Evolutionary conservation across 2,113 vertebrate species (phyloP), one percentile per base, ranked within the genome.

Genomic region (Cebus imitator): DNA sequence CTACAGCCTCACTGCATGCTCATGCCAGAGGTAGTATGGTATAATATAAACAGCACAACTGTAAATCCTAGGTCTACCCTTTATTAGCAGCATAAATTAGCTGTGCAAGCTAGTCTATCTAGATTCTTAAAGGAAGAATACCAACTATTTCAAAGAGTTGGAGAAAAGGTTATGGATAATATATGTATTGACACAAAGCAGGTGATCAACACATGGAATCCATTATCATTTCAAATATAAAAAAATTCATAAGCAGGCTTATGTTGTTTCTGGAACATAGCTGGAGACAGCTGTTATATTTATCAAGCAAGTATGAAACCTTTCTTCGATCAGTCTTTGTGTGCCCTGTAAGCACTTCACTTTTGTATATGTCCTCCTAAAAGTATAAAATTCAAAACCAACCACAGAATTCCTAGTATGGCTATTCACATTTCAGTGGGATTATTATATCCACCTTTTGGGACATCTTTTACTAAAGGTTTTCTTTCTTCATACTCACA

Each of bases 81-180:
- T 90, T 76, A 94, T 96, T 82, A 87, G 73, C 32, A 35, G 30
- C 66, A 81, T 81, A 86, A 80, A 75, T 75, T 73, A 87, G 55
- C 55, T 75, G 25, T 75, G 37, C 48, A n/a, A 90, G 85, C 37
- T 86, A 90, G 72, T 86, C 64, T 92, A 96, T 48, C 58, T 5
- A 16, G 23, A 43, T 93, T 93, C 86, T 72, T 45, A 55, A 64
- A 10, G 52, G 66, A 91, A 70, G 45, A 64, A 52, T 30, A 66
- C 23, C 37, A 90, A 37, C 45, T 85, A 73, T 81, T 66, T 90
- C 73, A 75, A 94, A 81, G 64, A 94, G 55, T 13, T 66, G 55
- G 20, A 85, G 43, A 86, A 32, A 66, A 32, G 17, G 45, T 14
- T 76, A 58, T 30, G 58, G 43, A 48, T 83, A 70, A 58, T 5